Evolutionary conservation across 2,797 vertebrate genomes (phyloP).

Genomic region (Dicrostonyx torquatus): DNA sequence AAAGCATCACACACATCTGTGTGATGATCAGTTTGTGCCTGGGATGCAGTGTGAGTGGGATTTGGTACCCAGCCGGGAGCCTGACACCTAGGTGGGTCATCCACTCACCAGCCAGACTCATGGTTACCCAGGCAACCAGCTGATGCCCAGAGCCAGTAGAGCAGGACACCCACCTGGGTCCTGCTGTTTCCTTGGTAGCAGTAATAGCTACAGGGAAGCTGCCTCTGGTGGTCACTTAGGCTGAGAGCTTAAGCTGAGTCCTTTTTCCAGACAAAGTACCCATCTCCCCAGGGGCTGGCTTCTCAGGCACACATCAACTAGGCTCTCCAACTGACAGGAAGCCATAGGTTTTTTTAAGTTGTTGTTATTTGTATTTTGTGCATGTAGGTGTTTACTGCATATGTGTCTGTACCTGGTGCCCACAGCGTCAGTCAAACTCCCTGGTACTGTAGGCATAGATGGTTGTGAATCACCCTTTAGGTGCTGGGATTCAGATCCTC

Average conservation of each 20-base stretch:
- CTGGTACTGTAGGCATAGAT: background rate
- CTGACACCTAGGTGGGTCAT: slow-evolving; percentile 24
- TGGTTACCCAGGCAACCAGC: slow-evolving; percentile 65
- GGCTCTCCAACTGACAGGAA: no score
- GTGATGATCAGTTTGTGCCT: background rate
- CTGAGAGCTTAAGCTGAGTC: slow-evolving; percentile 50
- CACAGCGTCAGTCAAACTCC: background rate
- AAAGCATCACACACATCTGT: background rate
- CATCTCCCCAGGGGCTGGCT: background rate
- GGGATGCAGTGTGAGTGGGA: background rate
- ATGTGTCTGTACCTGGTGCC: background rate
- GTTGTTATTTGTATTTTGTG: background rate
- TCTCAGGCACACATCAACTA: background rate
- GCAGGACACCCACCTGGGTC: slow-evolving; percentile 18
- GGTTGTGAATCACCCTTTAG: background rate
- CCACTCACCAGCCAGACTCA: slow-evolving; percentile 28
- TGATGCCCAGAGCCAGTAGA: background rate
- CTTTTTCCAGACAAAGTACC: background rate
- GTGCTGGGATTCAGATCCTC: background rate
- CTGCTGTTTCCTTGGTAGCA: slow-evolving; percentile 64
- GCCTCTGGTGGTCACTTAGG: slow-evolving; percentile 19
- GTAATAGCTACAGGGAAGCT: slow-evolving; percentile 57
- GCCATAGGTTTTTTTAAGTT: background rate
- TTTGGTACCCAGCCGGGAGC: slow-evolving; percentile 20
- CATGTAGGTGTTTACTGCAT: background rate